Percentiles rank a stretch among this genome's conserved stretches.
Conservation (phyloP, 2,888 invertebrate genomes). For the Callimorpha dominula region DNA sequence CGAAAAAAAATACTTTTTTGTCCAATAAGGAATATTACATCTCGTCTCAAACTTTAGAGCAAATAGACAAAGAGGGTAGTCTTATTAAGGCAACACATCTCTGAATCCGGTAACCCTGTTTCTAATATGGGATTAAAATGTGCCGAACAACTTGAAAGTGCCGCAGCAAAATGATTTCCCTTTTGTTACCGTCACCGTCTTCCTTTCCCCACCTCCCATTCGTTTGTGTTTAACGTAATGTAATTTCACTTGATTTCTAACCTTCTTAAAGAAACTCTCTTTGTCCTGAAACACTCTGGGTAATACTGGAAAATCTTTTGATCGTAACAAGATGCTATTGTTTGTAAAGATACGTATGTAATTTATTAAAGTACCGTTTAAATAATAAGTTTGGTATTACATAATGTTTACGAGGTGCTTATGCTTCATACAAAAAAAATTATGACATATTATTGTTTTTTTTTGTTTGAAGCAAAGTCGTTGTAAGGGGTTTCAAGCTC, state of each 20-base stretch:
- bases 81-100: constrained; percentile 12
- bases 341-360: background rate
- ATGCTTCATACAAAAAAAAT: too few relatives aligned
- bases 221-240: constrained; percentile 66
- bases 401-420: background rate
- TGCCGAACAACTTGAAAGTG: constrained; percentile 56
- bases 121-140: constrained; percentile 60
- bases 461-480: background rate
- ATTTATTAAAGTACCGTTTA: constrained; percentile 3
- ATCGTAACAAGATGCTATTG: constrained; percentile 21
- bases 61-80: background rate
- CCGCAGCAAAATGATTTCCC: constrained; percentile 59
- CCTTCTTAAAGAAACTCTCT: constrained; percentile 60
- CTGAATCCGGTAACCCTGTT: constrained; percentile 39
- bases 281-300: constrained; percentile 46
- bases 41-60: background rate
- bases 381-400: background rate
- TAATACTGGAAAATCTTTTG: constrained; percentile 33
- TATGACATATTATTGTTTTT: background rate
- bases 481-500: background rate
- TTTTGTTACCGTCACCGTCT: constrained; percentile 47
- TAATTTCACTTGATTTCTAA: constrained; percentile 70
- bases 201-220: constrained; percentile 45
- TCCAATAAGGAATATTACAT: background rate
- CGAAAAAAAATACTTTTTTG: background rate